Evolutionary conservation across 2,113 vertebrate genomes (phyloP), one percentile per base, ranked within the genome.

Genomic region (Poecile atricapillus): DNA sequence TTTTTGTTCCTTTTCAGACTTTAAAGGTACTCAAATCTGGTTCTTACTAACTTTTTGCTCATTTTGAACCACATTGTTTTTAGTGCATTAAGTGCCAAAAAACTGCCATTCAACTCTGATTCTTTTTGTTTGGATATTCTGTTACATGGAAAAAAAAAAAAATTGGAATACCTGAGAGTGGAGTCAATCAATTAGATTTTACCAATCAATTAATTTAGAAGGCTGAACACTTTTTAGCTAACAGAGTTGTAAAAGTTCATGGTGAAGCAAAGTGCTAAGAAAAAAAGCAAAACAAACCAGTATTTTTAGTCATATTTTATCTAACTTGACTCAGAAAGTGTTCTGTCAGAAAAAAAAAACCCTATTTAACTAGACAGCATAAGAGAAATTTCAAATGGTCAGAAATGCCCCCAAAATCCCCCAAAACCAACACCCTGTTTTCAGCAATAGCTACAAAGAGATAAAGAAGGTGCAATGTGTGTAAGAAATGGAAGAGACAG

Each of bases 211-310:
- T 13, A 53, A n/a, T 59, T 76, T 52, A 67, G 35, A 83, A 33
- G 4, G 7, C 30, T 68, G 28, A 65, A 43, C 0, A 49, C 24
- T 16, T 59, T 73, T 65, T 73, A 87, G 12, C 19, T 52, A 37
- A 22, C 1, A 43, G 80, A 69, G 4, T 63, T 68, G 8, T 47
- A 24, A 37, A 56, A n/a, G 4, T 43, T 83, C 21, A 33, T 20
- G 2, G 5, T 43, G 20, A 93, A 93, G 46, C 2, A 41, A 69
- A 28, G 1, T 30, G 6, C 13, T 20, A 37, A 6, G 3, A 20
- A 35, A 58, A 65, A 70, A 43, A n/a, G n/a, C n/a, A n/a, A n/a
- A n/a, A 0, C 0, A 3, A 11, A 39, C 11, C 25, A 49, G 5
- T 3, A 50, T 11, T 65, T 85, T 37, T 15, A 67, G 14, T 86